Conservation (phyloP, 2,113 vertebrate species). For the Phylloscopus trochiloides region DNA sequence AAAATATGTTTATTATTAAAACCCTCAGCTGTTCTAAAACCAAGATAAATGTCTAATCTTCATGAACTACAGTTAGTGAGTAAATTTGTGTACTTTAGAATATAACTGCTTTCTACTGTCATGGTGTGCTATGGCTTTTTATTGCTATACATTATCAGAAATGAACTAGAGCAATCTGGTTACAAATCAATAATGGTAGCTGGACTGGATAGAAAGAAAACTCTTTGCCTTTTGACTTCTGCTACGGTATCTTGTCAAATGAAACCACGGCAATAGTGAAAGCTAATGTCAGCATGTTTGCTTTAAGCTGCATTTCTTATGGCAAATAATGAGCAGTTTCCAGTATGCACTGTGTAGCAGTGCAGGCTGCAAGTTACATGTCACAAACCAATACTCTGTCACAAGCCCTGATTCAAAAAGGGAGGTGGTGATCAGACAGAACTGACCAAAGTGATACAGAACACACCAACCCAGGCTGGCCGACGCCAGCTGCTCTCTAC, state of each 20-base stretch:
- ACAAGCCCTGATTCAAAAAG: not conserved
- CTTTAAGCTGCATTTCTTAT: not conserved
- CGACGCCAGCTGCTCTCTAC: rapidly evolving
- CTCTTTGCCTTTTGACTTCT: not conserved
- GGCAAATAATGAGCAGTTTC: not conserved
- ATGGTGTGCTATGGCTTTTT: not conserved
- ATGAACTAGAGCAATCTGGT: not conserved
- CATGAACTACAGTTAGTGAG: not conserved
- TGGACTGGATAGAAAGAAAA: not conserved
- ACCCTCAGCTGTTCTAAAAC: not conserved
- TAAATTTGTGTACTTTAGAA: not conserved
- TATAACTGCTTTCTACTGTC: not conserved
- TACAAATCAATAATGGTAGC: not conserved
- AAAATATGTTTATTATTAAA: slow-evolving; percentile 24
- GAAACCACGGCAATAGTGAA: not conserved
- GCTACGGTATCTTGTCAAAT: not conserved
- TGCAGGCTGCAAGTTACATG: rapidly evolving
- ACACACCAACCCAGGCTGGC: rapidly evolving
- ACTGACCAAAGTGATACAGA: not conserved
- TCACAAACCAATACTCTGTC: not conserved
- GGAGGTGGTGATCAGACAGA: not conserved
- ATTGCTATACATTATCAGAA: not conserved
- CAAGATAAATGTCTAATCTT: not conserved
- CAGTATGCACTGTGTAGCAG: not conserved
- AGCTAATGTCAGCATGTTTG: not conserved